Evolutionary conservation across 2,888 invertebrate species (phyloP), one percentile per base, ranked within the genome.

Genomic region (Agrochola circellaris): DNA sequence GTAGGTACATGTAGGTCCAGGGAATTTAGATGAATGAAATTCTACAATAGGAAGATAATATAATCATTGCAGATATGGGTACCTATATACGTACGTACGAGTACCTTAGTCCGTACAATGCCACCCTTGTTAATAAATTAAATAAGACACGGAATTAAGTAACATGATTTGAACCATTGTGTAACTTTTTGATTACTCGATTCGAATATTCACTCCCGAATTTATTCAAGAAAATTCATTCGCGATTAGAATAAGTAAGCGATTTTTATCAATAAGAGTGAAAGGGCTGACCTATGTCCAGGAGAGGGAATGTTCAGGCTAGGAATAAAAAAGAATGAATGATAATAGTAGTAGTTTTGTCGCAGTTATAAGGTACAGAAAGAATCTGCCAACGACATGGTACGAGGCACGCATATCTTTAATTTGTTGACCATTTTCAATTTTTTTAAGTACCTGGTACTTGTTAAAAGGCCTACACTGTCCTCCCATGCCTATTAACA

Each of bases 181-280:
- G 11, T 20, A 6, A n/a, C 0, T 20, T 26, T 65, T 42, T n/a
- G 9, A 42, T 42, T 26, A 45, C 11, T 66, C 45, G 2, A 26
- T 26, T 26, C 42, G 42, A 45, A 65, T 42, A 11, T 65, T 45
- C 26, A 45, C 26, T 65, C 65, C 17, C 26, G 26, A 26, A 1
- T 6, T 30, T 26, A 26, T 45, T 45, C 26, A 26, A 11, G 11
- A 42, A 42, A 42, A 26, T 7, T 20, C 4, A 26, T 20, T 65
- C 42, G 11, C 20, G 20, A 26, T 26, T 20, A 26, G 20, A 65
- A n/a, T 26, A 65, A 9, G n/a, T 42, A 26, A 26, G 42, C 11
- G 11, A 64, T 68, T 67, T 34, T n/a, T 67, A 30, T n/a, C n/a
- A 48, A 67, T 71, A 34, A 66, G 2, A 23, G 23, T 30, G 30